These are phyloP conservation scores for Netelia melanura DNA, from an alignment of 2,888 invertebrate species.

Conservation along the genomic window DNA sequence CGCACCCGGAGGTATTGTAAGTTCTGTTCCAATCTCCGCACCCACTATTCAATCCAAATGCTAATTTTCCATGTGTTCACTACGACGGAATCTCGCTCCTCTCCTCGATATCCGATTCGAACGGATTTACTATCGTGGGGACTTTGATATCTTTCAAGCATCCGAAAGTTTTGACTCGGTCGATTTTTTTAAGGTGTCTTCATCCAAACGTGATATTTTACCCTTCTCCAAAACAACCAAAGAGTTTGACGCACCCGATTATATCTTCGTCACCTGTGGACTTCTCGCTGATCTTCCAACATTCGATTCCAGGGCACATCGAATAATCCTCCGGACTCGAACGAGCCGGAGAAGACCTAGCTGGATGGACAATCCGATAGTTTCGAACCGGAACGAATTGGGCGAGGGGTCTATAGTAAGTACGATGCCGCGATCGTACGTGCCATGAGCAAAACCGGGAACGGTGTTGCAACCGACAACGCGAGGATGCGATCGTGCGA, in stretches of 20 bases:
- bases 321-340: background rate
- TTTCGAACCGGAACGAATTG: conserved; percentile 43
- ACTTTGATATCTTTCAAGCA: too few relatives aligned
- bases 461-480: conserved; percentile 52
- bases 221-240: background rate
- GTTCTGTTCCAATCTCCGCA: too few relatives aligned
- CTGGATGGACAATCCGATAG: conserved; percentile 29
- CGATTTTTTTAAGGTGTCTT: too few relatives aligned
- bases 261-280: background rate
- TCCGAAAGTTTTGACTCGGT: too few relatives aligned
- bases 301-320: background rate
- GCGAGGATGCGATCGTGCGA: conserved; percentile 36
- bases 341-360: background rate
- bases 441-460: conserved; percentile 51
- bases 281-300: conserved; percentile 15
- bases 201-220: background rate
- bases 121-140: too few relatives aligned
- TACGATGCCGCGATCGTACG: conserved; percentile 59
- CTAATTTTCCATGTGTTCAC: too few relatives aligned
- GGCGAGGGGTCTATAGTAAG: conserved; percentile 18
- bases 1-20: too few relatives aligned
- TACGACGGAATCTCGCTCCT: too few relatives aligned
- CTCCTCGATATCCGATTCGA: too few relatives aligned
- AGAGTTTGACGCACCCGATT: background rate
- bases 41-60: too few relatives aligned